Evolutionary conservation across 1,140 invertebrate species (phyloP).

Genomic region (Nixonia krombeini): DNA sequence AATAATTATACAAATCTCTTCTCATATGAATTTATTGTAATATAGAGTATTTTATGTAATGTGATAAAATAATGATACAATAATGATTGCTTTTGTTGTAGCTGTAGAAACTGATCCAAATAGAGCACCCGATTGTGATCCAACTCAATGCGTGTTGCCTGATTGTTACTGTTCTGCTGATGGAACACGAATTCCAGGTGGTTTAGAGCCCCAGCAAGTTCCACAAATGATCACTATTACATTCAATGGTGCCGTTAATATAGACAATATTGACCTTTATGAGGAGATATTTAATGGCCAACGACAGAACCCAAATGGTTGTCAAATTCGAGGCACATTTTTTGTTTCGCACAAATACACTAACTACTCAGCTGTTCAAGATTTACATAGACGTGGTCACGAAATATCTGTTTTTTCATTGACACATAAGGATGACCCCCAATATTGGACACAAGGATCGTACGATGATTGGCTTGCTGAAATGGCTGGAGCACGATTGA

Average conservation of each 20-base stretch:
- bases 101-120: slow-evolving; percentile 91
- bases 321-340: slow-evolving; percentile 96
- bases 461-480: slow-evolving; percentile 96
- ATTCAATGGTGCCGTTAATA: slow-evolving; percentile 97
- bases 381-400: slow-evolving; percentile 91
- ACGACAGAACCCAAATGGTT: slow-evolving; percentile 95
- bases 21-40: too few relatives aligned
- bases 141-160: slow-evolving; percentile 87
- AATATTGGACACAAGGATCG: slow-evolving; percentile 89
- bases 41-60: too few relatives aligned
- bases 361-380: slow-evolving; percentile 96
- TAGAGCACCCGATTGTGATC: slow-evolving; percentile 90
- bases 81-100: slow-evolving; percentile 61
- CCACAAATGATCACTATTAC: slow-evolving; percentile 98
- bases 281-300: slow-evolving; percentile 94
- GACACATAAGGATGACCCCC: slow-evolving; percentile 91
- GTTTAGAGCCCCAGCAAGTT: slow-evolving; percentile 84
- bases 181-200: slow-evolving; percentile 90
- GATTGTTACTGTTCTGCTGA: slow-evolving; percentile 96
- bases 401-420: slow-evolving; percentile 95
- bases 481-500: slow-evolving; percentile 93
- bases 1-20: too few relatives aligned
- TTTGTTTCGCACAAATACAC: slow-evolving; percentile 99
- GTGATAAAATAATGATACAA: neutral
- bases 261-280: slow-evolving; percentile 96